Conservation (phyloP, 2,888 invertebrate genomes). For the Acronicta psi region DNA sequence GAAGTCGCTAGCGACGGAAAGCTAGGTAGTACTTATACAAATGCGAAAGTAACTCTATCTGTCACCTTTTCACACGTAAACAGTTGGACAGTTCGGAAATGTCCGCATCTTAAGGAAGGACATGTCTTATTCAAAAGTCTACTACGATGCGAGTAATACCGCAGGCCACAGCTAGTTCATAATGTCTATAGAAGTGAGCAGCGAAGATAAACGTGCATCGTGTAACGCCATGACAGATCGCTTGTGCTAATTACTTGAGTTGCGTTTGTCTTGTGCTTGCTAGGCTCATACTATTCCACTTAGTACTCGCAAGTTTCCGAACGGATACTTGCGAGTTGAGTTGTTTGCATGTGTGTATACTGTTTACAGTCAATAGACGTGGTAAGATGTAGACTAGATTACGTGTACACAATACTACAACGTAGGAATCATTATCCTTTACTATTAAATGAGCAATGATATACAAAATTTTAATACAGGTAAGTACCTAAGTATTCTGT, state of each 20-base stretch:
- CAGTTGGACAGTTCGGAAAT: no score
- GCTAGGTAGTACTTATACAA: no score
- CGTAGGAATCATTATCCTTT: no score
- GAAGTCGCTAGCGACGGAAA: no score
- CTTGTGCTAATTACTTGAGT: slow-evolving; percentile 52
- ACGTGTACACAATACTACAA: background rate
- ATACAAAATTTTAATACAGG: no score
- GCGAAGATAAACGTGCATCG: slow-evolving; percentile 47
- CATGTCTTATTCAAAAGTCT: no score
- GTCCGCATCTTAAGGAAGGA: no score
- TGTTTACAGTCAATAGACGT: background rate
- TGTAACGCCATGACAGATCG: slow-evolving; percentile 41
- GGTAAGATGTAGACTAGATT: background rate
- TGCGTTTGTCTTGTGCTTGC: slow-evolving; percentile 48
- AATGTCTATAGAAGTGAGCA: slow-evolving; percentile 35
- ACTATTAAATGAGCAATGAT: no score
- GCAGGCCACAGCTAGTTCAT: slow-evolving; percentile 21
- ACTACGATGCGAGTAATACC: no score
- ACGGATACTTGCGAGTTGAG: slow-evolving; percentile 26
- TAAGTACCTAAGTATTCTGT: no score
- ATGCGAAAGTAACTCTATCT: no score
- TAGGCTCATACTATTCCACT: slow-evolving; percentile 35
- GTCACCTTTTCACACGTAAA: no score
- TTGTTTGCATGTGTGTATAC: slow-evolving; percentile 19
- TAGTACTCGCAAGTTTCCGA: slow-evolving; percentile 36